Evolutionary conservation across 2,888 invertebrate species (phyloP), one percentile per base, ranked within the genome.

Genomic region (Conomelus anceps): DNA sequence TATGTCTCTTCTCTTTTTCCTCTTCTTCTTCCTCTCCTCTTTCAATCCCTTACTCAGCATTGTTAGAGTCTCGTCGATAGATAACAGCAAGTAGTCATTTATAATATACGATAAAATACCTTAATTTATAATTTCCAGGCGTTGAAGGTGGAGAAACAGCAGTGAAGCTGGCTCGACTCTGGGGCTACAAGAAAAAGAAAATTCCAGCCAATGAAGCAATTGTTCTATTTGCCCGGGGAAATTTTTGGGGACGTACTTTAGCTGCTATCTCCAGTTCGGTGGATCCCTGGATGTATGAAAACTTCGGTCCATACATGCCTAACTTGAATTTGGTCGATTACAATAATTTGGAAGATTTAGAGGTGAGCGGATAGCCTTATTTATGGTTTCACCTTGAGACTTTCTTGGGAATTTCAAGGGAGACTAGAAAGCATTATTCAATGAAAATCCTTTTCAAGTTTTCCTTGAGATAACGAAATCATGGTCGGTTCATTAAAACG

Each of bases 91-190:
- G n/a, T n/a, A n/a, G n/a, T n/a, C n/a, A 41, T 17, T 41, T 41
- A 41, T 17, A 41, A 41, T n/a, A 17, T 20, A 11, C 85, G 22
- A 17, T 9, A 85, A 20, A 85, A 20, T 85, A 13, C 11, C 11
- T 85, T 85, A 85, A 85, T 9, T 85, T 22, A 20, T 24, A 24
- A 23, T 23, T 87, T 87, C n/a, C 89, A 91, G 91, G 99, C 22
- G 98, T 99, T 0, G 99, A 99, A 93, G 98, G 97, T 3, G 98
- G 98, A 0, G 99, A 99, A 93, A 98, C 98, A 0, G 98, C 98
- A 0, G 97, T 97, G 92, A 99, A 99, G 93, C 94, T 99, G 91
- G 98, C 99, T 0, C 94, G 99, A 88, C 97, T 97, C 93, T 99
- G 99, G 99, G 99, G 96, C 0, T 99, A 99, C 93, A 94, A 95